These are phyloP conservation scores for Musca vetustissima DNA, from an alignment of 1,140 invertebrate species.

Conservation along the genomic window DNA sequence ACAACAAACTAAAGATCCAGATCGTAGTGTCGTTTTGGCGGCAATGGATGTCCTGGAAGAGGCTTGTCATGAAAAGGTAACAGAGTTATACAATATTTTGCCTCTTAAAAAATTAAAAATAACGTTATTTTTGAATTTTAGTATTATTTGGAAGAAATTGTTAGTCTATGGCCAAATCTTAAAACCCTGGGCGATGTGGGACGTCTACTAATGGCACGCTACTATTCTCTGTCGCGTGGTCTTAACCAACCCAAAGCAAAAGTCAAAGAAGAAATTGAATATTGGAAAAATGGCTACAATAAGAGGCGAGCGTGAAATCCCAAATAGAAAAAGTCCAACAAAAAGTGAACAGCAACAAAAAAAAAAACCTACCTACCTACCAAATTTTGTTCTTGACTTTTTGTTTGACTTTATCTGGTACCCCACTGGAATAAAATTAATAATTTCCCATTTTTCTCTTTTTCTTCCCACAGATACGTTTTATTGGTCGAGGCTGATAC, in stretches of 20 bases:
- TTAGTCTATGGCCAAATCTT: conserved; percentile 72
- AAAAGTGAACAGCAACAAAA: no score
- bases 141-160: conserved; percentile 75
- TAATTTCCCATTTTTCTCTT: not conserved
- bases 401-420: not conserved
- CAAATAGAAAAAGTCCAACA: not conserved
- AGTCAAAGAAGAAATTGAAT: conserved; percentile 71
- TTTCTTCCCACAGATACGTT: conserved; percentile 68
- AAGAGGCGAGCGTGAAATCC: conserved; percentile 61
- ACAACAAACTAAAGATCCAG: conserved; percentile 78
- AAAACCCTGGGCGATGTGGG: conserved; percentile 81
- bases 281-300: conserved; percentile 75
- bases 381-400: not conserved
- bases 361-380: not conserved
- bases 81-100: no score
- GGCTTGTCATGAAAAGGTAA: conserved; percentile 83
- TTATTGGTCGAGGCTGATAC: conserved; percentile 83
- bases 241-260: conserved; percentile 69
- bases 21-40: conserved; percentile 71
- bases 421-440: not conserved
- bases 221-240: conserved; percentile 74
- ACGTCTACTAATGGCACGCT: conserved; percentile 77
- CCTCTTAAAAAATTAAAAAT: no score
- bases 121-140: conserved; percentile 22
- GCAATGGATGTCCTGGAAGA: conserved; percentile 87